Conservation (phyloP, 2,113 vertebrate genomes). For the Laticauda laticaudata region DNA sequence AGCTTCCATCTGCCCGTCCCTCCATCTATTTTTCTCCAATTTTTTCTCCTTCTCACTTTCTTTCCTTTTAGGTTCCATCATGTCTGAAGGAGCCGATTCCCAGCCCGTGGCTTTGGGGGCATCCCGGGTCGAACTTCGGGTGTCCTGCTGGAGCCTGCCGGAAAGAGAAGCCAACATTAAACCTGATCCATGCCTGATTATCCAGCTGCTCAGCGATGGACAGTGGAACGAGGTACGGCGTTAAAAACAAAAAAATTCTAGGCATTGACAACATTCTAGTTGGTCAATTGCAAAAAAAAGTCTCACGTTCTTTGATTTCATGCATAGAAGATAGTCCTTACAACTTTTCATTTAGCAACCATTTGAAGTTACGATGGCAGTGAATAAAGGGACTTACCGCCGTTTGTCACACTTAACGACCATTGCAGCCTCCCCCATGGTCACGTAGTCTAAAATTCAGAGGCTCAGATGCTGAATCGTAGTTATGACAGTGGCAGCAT, state of each 20-base stretch:
- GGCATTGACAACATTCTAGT: too few relatives aligned
- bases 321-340: too few relatives aligned
- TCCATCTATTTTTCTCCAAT: background rate
- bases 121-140: conserved; percentile 83
- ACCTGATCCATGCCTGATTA: conserved; percentile 82
- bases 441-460: too few relatives aligned
- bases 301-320: too few relatives aligned
- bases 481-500: too few relatives aligned
- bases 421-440: too few relatives aligned
- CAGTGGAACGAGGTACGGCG: conserved; percentile 84
- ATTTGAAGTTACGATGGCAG: too few relatives aligned
- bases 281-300: too few relatives aligned
- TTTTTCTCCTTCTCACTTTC: background rate
- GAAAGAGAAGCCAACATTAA: conserved; percentile 81
- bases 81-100: conserved; percentile 76
- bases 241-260: background rate
- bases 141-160: conserved; percentile 81
- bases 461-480: too few relatives aligned
- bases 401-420: too few relatives aligned
- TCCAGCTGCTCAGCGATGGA: conserved; percentile 83
- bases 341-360: too few relatives aligned
- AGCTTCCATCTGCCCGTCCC: background rate
- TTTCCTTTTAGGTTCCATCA: conserved; percentile 32
- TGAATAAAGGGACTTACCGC: too few relatives aligned
- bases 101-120: conserved; percentile 83